Evolutionary conservation across 2,888 invertebrate species (phyloP), one percentile per base, ranked within the genome.

Genomic region (Drosophila quasianomalipes): DNA sequence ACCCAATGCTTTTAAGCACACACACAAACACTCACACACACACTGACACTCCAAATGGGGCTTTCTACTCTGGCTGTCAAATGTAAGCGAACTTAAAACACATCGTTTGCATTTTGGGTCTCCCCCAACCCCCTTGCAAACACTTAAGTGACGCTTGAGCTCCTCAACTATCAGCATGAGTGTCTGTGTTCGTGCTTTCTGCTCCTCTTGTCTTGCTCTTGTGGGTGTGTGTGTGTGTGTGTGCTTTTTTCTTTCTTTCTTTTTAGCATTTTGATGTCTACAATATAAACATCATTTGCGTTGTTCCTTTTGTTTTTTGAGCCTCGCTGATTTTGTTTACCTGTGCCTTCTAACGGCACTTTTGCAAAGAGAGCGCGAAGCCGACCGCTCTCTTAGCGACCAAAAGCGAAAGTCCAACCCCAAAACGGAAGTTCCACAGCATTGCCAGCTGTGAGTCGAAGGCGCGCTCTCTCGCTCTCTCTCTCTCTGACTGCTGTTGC

Each of bases 81-180:
- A 89, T 89, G 85, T 85, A 89, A 89, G 90, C 88, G 85, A 89
- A 85, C 90, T 86, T 89, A 86, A 89, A 86, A 86, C 90, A 90
- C 85, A 85, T 86, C 85, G 85, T 86, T 89, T 86, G 85, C 85
- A 86, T 86, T 89, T 80, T 81, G 80, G 74, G 54, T 52, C 59
- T 37, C 14, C n/a, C 39, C 52, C 33, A 14, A 12, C 35, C 12
- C 41, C 31, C 22, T 28, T 4, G 44, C 88, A 59, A 69, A 69
- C 69, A 86, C 85, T 89, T 86, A 86, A 86, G 85, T 86, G 85
- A 86, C 90, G 85, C 85, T 86, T 88, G 83, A 85, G 84, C 84
- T 86, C 70, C 89, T 82, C 85, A 86, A 86, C 85, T 86, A 86
- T 86, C 85, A 78, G 59, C 69, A 65, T 74, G 73, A 72, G 74